Base-by-base conservation (phyloP, 2,888 invertebrate genomes). In the Herminia tarsipennalis region DNA sequence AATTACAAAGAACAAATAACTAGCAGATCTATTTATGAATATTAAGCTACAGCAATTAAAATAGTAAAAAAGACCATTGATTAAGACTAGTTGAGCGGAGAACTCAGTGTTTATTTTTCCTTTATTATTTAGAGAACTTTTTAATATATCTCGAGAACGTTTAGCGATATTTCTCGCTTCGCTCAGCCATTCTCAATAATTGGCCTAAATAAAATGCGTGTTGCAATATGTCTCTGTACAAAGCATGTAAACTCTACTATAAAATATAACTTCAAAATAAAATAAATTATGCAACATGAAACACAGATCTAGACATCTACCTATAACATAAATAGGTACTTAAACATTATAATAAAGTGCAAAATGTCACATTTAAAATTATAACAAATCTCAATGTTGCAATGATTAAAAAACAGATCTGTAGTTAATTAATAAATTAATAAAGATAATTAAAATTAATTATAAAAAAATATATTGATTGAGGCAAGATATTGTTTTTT, bases 271-370 rank as follows among this genome's bases (percentile, higher is more conserved):
- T 60, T 81, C 81, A 83, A 80, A 84, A 83, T 81, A 81, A 66
- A 83, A 87, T 87, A 88, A 88, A 87, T 88, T 87, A 88, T 76
- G 83, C 83, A 88, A 88, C 81, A 83, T 76, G 81, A 83, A 83
- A 84, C 76, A 81, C 67, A 63, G 76, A 78, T 70, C 68, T 73
- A 79, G n/a, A 72, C 55, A 66, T 65, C 58, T 64, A 64, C 29
- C 36, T 56, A n/a, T n/a, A n/a, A n/a, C 53, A 55, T 61, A 59
- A 63, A 66, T 61, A n/a, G n/a, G n/a, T n/a, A 63, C 51, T 60
- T 59, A 57, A 54, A 60, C 54, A 55, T 69, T 66, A 57, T 60
- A 57, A 50, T 50, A 62, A 67, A 70, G 67, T 66, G 65, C 65
- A 59, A 61, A 53, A 57, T 47, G 58, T 55, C 54, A 67, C 53